phyloP scores from a whole-genome alignment of 2,113 vertebrate species.

The Proterorhinus semilunaris region DNA sequence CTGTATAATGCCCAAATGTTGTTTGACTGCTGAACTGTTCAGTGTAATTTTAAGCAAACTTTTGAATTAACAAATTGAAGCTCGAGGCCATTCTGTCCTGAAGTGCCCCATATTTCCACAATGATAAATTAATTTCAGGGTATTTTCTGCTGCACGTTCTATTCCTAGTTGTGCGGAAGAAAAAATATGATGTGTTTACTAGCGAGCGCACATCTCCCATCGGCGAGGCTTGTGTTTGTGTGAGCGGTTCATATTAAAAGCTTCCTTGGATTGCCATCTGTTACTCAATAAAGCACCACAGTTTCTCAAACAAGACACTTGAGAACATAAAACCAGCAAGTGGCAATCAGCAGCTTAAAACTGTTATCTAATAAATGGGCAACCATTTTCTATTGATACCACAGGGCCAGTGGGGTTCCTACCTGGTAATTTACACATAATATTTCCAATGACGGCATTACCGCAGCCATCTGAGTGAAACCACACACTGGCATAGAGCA shows the following conservation, averaged over 20 bases:
- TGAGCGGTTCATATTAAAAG: slow-evolving; percentile 22
- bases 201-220: slow-evolving; percentile 20
- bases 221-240: slow-evolving; percentile 7
- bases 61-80: not conserved
- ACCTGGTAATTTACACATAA: too few relatives aligned
- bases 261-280: slow-evolving; percentile 8
- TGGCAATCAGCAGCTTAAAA: slow-evolving; percentile 1
- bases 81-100: not conserved
- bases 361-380: not conserved
- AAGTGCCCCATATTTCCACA: not conserved
- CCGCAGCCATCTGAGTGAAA: not conserved
- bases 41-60: not conserved
- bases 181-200: slow-evolving; percentile 39
- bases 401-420: not conserved
- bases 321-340: not conserved
- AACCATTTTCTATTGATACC: slow-evolving; percentile 2
- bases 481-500: too few relatives aligned
- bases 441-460: too few relatives aligned
- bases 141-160: slow-evolving; percentile 16
- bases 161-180: slow-evolving; percentile 15
- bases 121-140: not conserved
- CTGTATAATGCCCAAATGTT: too few relatives aligned
- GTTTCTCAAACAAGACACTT: slow-evolving; percentile 14
- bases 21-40: not conserved
- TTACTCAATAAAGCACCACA: slow-evolving; percentile 8